Base-by-base conservation (phyloP, 2,797 vertebrate genomes). In the Melanotaenia boesemani region DNA sequence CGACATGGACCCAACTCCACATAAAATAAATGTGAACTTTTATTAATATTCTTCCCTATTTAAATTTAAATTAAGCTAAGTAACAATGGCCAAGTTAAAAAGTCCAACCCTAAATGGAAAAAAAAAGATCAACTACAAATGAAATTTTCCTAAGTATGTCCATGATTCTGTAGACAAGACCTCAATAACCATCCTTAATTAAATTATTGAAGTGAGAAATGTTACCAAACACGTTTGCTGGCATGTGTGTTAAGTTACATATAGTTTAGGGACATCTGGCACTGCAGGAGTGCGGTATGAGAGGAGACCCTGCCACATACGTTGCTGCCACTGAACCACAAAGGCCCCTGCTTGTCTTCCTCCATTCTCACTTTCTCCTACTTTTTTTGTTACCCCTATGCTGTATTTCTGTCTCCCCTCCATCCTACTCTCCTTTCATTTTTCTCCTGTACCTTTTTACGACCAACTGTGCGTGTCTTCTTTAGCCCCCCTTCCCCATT, bases 291-390 rank as follows among this genome's bases (percentile, higher is more conserved):
- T 28, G 24, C 2, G 4, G 48, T 52, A 12, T 52, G n/a, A 52
- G 11, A 15, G 58, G 67, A 70, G 71, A 77, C 72, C 26, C 34
- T 54, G 62, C 70, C 62, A 61, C 80, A 76, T 75, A 20, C 5
- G 44, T 20, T 20, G 72, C 90, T 88, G 88, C 88, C 80, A 76
- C 57, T 66, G 65, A 77, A 80, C 55, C 76, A 61, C 67, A 74
- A 55, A 68, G 48, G 26, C 69, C 63, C 22, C 28, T 39, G 59
- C 52, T 7, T 50, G 61, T 44, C 52, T 32, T 72, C 65, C 67
- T 28, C 54, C 54, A 13, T 28, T 28, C 54, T 10, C 9, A 15
- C 58, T 66, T 70, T 44, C 39, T 30, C 52, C 60, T 37, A 59
- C 76, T 74, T 82, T 72, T 65, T 76, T 71, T 68, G 44, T 57